Base-by-base conservation (phyloP, 2,888 invertebrate genomes). In the Brenthis daphne region DNA sequence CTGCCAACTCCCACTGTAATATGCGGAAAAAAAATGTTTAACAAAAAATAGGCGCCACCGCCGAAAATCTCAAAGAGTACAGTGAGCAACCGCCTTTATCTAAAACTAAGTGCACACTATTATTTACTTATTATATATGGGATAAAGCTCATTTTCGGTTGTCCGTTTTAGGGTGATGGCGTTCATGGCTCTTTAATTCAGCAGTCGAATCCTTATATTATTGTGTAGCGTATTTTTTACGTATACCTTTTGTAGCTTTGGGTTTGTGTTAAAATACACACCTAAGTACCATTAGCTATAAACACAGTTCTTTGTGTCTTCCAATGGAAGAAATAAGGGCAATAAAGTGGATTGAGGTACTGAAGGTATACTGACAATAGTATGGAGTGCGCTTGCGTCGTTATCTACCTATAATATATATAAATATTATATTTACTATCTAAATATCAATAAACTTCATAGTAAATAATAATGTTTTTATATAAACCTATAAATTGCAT, bases 191-290 rank as follows among this genome's bases (percentile, higher is more conserved):
- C 61, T 57, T 68, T 53, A 68, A 70, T 74, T 70, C 76, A 66
- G 80, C 88, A 86, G 84, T 80, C 81, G 80, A 80, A 78, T 82
- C 83, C 84, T 85, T 90, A 88, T 88, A 87, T 87, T 88, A 82
- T 79, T 80, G 83, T 87, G 88, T 87, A 83, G 85, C 82, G 81
- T 85, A 85, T 89, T 92, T 92, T 91, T 92, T 91, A 88, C 79
- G 72, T 77, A 78, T 79, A 81, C 82, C 85, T 85, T 91, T 88
- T 85, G 84, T 85, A 82, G 83, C 80, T 81, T 84, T 77, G 84
- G 85, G 85, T 80, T 86, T 88, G 92, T 92, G 92, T 92, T 92
- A 92, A 92, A 92, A 92, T 92, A 90, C 90, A 89, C 92, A 92
- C 92, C 92, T 92, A 88, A 90, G 85, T 85, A 91, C 90, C 88